Evolutionary conservation across 2,888 invertebrate species (phyloP).

Genomic region (Cephus rjabovi): DNA sequence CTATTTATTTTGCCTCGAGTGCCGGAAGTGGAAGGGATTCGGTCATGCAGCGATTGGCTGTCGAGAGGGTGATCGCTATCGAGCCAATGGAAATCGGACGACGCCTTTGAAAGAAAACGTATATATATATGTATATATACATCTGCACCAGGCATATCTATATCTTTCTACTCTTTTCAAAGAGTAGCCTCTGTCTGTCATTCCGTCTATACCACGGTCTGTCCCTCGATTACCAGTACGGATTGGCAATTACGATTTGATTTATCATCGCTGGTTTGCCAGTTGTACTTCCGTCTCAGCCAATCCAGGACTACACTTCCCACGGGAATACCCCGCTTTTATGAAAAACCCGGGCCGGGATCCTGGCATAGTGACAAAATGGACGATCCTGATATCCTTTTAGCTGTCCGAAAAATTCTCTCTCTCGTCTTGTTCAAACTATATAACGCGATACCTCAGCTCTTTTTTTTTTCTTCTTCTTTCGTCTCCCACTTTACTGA

Average conservation of each 20-base stretch:
- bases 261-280: slow-evolving; percentile 14
- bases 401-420: neutral
- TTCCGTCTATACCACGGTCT: neutral
- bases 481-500: neutral
- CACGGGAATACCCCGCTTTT: neutral
- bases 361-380: neutral
- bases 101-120: neutral
- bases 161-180: neutral
- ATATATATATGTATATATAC: neutral
- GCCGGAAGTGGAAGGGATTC: neutral
- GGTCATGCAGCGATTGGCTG: neutral
- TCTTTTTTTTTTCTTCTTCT: neutral
- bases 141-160: neutral
- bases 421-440: neutral
- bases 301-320: neutral
- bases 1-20: neutral
- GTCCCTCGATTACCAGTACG: neutral
- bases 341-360: neutral
- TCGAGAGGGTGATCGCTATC: neutral
- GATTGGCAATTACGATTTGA: slow-evolving; percentile 14
- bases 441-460: neutral
- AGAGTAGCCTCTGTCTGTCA: neutral
- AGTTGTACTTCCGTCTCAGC: neutral
- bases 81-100: neutral
- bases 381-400: neutral